A percentile compares a stretch with the other conserved stretches of the same genome.
Conservation (phyloP, 1,140 invertebrate genomes). For the Drosophila tristis region DNA sequence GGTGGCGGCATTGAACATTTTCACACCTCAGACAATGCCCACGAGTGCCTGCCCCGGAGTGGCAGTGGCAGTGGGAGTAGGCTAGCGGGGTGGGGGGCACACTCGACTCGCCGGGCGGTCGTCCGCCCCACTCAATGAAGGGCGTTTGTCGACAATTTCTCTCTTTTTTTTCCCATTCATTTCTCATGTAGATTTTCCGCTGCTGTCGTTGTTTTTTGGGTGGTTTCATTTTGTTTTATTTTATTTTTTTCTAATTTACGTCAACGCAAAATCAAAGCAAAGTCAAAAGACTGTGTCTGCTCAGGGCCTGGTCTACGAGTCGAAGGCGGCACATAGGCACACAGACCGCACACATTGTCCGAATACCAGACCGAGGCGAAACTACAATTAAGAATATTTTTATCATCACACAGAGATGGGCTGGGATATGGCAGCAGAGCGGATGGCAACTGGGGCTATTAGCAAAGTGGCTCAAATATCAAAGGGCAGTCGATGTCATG, state of each 20-base stretch:
- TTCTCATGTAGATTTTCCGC: not conserved
- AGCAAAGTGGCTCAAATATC: slow-evolving; percentile 79
- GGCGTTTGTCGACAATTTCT: slow-evolving; percentile 23
- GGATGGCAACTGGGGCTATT: slow-evolving; percentile 50
- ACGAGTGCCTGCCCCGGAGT: slow-evolving; percentile 47
- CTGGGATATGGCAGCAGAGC: not conserved
- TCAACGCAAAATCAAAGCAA: slow-evolving; percentile 79
- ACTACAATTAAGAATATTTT: slow-evolving; percentile 78
- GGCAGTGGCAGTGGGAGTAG: slow-evolving; percentile 3
- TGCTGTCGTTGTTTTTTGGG: no score
- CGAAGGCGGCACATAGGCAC: not conserved
- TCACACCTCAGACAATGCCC: slow-evolving; percentile 77
- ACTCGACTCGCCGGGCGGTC: slow-evolving; percentile 15
- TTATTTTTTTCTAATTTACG: slow-evolving; percentile 60
- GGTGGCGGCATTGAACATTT: slow-evolving; percentile 52
- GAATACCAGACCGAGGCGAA: slow-evolving; percentile 14
- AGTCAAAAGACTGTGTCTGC: slow-evolving; percentile 61
- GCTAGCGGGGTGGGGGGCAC: not conserved
- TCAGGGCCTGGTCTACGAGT: slow-evolving; percentile 20
- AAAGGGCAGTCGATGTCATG: slow-evolving; percentile 51
- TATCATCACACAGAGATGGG: slow-evolving; percentile 44
- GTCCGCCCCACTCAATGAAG: slow-evolving; percentile 31
- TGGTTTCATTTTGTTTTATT: not conserved
- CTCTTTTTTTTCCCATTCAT: slow-evolving; percentile 7
- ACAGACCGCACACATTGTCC: slow-evolving; percentile 68